phyloP scores from a whole-genome alignment of 92 coral and sea anemone species.

The Muricea muricata region DNA sequence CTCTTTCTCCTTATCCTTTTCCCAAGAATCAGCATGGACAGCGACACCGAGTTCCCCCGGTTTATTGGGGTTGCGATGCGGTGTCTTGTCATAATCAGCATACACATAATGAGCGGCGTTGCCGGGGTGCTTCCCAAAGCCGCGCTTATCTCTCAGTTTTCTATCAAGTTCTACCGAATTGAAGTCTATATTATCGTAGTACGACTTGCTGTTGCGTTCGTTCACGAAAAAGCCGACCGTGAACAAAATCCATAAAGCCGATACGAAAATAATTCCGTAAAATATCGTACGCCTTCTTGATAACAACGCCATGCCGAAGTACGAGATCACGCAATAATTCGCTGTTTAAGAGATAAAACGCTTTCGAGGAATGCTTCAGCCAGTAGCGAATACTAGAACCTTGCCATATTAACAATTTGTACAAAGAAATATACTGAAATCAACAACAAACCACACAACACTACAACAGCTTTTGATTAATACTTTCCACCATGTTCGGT shows the following conservation, averaged over 20 bases:
- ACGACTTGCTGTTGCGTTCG: slow-evolving; percentile 34
- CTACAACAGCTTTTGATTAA: too few relatives aligned
- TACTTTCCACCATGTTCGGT: slow-evolving; percentile 6
- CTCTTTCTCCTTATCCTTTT: slow-evolving; percentile 87
- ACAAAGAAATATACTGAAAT: too few relatives aligned
- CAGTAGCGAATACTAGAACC: too few relatives aligned
- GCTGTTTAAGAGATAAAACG: background rate
- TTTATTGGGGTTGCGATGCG: slow-evolving; percentile 87
- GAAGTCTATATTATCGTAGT: slow-evolving; percentile 40
- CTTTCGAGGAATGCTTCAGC: background rate
- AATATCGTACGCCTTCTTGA: slow-evolving; percentile 83
- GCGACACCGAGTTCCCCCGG: slow-evolving; percentile 96
- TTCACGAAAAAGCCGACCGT: slow-evolving; percentile 82
- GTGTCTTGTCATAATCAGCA: slow-evolving; percentile 80
- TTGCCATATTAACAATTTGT: background rate
- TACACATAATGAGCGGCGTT: slow-evolving; percentile 36
- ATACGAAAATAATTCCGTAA: slow-evolving; percentile 82
- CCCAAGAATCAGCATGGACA: slow-evolving; percentile 70
- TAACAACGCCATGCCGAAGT: slow-evolving; percentile 50
- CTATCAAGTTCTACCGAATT: slow-evolving; percentile 38
- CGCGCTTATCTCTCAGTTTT: slow-evolving; percentile 43
- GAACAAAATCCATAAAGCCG: slow-evolving; percentile 91
- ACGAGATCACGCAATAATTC: background rate
- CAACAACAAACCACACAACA: background rate
- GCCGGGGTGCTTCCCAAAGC: slow-evolving; percentile 46